phyloP scores from a whole-genome alignment of 2,888 invertebrate genomes.

The Elysia crispata region DNA sequence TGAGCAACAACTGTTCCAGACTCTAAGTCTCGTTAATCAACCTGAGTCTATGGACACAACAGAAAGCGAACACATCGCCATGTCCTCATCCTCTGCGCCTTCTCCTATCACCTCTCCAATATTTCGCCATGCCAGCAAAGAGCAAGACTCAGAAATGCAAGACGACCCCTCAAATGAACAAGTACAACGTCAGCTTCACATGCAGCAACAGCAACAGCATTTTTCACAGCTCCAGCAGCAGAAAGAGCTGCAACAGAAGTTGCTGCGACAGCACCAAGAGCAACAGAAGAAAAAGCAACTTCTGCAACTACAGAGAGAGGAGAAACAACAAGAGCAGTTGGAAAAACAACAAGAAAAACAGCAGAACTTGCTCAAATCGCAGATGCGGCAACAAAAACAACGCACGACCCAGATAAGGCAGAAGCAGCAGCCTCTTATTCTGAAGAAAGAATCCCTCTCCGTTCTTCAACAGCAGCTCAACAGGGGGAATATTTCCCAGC shows the following conservation, averaged over 20 bases:
- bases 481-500: background rate
- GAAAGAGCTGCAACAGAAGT: slow-evolving; percentile 16
- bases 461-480: slow-evolving; percentile 33
- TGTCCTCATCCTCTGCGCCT: background rate
- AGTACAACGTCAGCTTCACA: background rate
- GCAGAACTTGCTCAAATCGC: slow-evolving; percentile 21
- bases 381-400: slow-evolving; percentile 6
- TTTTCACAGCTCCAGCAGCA: slow-evolving; percentile 31
- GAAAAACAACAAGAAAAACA: slow-evolving; percentile 27
- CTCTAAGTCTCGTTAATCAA: background rate
- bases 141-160: background rate
- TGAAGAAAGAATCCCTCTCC: slow-evolving; percentile 31
- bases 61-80: background rate
- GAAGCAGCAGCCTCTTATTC: background rate
- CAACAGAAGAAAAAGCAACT: background rate
- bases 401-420: background rate
- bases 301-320: background rate
- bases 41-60: background rate
- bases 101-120: background rate
- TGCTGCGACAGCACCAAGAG: background rate
- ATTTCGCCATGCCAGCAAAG: no score
- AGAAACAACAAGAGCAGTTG: background rate
- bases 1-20: background rate
- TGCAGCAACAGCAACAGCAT: slow-evolving; percentile 25
- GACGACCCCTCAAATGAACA: background rate